Base-by-base conservation (phyloP, 2,113 vertebrate genomes). In the Saccopteryx bilineata region DNA sequence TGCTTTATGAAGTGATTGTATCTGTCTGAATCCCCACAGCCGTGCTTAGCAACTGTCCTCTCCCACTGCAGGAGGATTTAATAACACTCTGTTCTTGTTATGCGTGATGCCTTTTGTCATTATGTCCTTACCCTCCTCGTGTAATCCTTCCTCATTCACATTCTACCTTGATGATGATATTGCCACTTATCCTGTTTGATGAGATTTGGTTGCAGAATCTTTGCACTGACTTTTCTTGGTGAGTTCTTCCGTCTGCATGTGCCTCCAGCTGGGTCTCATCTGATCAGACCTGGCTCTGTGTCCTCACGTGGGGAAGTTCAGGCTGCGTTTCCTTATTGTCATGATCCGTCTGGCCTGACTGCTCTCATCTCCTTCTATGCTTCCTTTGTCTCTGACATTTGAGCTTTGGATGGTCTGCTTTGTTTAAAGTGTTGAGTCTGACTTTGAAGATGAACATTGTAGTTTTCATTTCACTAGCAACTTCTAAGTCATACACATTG, bases 11-110 rank as follows among this genome's bases (percentile, higher is more conserved):
- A 33, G 13, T 7, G 19, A 1, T 28, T n/a, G 2, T 3, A 2
- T 14, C 50, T 14, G 4, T 60, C 10, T 2, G 5, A 2, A 13
- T 10, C 58, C 46, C 56, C 19, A 2, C 0, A 39, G 58, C 58
- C 9, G 0, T 6, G 54, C 2, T 1, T 4, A 2, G 33, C 63
- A 5, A 0, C 39, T 17, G 11, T 21, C n/a, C 21, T 23, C 11
- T 26, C 17, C 6, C 2, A 6, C 17, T 0, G 1, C n/a, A 0
- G 0, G 0, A 10, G 18, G 76, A 48, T 63, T 21, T 19, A 28
- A 48, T 28, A 28, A 50, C 2, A 4, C 12, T 33, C 0, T 11
- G 31, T 39, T 8, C 81, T 54, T 5, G 46, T 24, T 18, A 8
- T 13, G 9, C 66, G 1, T 2, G 1, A 1, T 2, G 11, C 18